phyloP scores from a whole-genome alignment of 2,888 invertebrate species.

The Cactoblastis cactorum region DNA sequence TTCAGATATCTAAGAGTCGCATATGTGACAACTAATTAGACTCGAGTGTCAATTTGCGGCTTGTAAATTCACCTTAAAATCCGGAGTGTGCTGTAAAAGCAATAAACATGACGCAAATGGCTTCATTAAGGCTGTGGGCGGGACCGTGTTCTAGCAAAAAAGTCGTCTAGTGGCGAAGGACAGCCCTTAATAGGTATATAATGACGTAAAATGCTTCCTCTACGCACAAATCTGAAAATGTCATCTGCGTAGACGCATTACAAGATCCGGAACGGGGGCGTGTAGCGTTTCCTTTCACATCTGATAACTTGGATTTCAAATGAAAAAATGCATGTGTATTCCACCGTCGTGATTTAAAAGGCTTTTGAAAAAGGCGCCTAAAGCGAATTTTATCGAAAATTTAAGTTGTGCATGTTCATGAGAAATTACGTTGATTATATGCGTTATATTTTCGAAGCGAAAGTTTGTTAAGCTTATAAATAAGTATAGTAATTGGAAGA shows the following conservation, averaged over 20 bases:
- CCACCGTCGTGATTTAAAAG: background rate
- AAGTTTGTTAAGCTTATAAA: conserved; percentile 17
- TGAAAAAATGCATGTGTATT: conserved; percentile 24
- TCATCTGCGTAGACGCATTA: conserved; percentile 54
- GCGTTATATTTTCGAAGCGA: conserved; percentile 1
- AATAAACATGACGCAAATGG: conserved; percentile 76
- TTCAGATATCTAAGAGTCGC: conserved; percentile 25
- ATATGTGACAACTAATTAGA: conserved; percentile 58
- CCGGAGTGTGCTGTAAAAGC: conserved; percentile 70
- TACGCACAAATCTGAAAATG: conserved; percentile 58
- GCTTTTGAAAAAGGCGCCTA: conserved; percentile 5
- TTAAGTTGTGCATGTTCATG: background rate
- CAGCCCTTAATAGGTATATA: conserved; percentile 71
- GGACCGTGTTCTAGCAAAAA: conserved; percentile 66
- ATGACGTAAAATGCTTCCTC: conserved; percentile 67
- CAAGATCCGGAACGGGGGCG: conserved; percentile 50
- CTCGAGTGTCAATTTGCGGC: conserved; percentile 71
- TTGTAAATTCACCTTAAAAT: conserved; percentile 72
- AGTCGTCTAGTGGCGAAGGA: conserved; percentile 49
- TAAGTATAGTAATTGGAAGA: conserved; percentile 45
- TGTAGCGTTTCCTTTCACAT: conserved; percentile 28
- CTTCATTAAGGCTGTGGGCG: conserved; percentile 72
- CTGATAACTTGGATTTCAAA: conserved; percentile 23
- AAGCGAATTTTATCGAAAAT: conserved; percentile 7
- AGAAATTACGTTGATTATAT: conserved; percentile 10